Conservation (phyloP, 2,888 invertebrate genomes). For the Aquatica leii region DNA sequence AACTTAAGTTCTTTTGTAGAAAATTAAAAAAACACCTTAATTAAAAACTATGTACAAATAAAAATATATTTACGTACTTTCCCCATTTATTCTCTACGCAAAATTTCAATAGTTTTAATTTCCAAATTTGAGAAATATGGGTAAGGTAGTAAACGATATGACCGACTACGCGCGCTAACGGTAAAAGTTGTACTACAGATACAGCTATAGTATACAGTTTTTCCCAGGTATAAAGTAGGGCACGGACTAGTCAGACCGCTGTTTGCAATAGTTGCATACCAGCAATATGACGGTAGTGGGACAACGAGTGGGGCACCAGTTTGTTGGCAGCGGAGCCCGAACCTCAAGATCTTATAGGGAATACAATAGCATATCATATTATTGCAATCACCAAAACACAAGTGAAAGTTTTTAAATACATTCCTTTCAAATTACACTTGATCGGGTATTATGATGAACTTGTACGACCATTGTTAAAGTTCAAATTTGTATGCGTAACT, state of each 20-base stretch:
- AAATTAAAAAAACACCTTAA: neutral
- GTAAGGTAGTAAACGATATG: conserved; percentile 35
- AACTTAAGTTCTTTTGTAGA: too few relatives aligned
- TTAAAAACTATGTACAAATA: too few relatives aligned
- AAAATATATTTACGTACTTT: too few relatives aligned
- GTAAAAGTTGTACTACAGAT: conserved; percentile 61
- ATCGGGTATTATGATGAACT: conserved; percentile 38
- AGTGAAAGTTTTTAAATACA: conserved; percentile 33
- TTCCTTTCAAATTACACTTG: conserved; percentile 24
- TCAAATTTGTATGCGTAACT: conserved; percentile 13
- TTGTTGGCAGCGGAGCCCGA: conserved; percentile 31
- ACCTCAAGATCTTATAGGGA: conserved; percentile 25
- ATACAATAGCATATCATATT: conserved; percentile 23
- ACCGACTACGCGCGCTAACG: conserved; percentile 57
- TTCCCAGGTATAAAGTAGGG: conserved; percentile 61
- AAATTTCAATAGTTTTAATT: conserved; percentile 8
- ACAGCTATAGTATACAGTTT: conserved; percentile 55
- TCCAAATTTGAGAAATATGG: conserved; percentile 16
- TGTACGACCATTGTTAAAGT: conserved; percentile 28
- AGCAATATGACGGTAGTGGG: conserved; percentile 41
- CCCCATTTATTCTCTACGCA: neutral
- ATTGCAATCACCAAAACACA: conserved; percentile 22
- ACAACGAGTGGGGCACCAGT: conserved; percentile 33
- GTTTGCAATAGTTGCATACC: conserved; percentile 51
- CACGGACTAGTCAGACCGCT: conserved; percentile 56